Base-by-base conservation (phyloP, 2,113 vertebrate species). In the Nematolebias whitei region DNA sequence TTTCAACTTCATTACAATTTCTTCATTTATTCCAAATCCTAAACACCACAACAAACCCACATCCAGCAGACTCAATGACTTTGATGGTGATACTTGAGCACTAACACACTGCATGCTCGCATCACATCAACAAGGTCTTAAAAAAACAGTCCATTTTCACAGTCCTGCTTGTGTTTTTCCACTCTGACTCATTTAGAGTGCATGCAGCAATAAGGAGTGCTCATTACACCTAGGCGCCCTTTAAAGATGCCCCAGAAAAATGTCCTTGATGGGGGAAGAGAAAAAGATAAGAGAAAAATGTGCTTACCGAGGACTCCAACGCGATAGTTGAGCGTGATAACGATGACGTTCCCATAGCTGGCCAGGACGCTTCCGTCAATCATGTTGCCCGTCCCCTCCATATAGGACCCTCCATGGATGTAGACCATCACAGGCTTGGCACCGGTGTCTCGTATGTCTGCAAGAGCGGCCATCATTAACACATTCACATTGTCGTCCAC, bases 361-460 rank as follows among this genome's bases (percentile, higher is more conserved):
- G 98, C 98, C 87, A 99, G 92, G 73, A 99, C 88, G n/a, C 96
- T 99, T 87, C 96, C 98, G 52, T 99, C 98, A 56, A 99, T 99
- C 98, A 99, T 98, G 94, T 99, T 99, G 75, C 98, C 98, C 0
- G 97, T 99, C 77, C 98, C 98, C 89, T 99, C 98, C 98, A 99
- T 99, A 94, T 99, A 99, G 0, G 98, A 99, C 47, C 98, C 98
- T 18, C 98, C 98, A 0, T 99, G 98, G 91, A 99, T 99, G 67
- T 98, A 99, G 78, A 99, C 97, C 98, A 99, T 99, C 90, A 99
- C 98, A 1, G 98, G 98, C 87, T 99, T 99, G 93, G 97, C 96
- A 22, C 97, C 98, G 70, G 95, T 97, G 83, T 99, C 98, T 91
- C 97, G 96, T 90, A 99, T 99, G 94, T 99, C 98, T 99, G 96